Base-by-base conservation (phyloP, 2,888 invertebrate species). In the Luffia ferchaultella region DNA sequence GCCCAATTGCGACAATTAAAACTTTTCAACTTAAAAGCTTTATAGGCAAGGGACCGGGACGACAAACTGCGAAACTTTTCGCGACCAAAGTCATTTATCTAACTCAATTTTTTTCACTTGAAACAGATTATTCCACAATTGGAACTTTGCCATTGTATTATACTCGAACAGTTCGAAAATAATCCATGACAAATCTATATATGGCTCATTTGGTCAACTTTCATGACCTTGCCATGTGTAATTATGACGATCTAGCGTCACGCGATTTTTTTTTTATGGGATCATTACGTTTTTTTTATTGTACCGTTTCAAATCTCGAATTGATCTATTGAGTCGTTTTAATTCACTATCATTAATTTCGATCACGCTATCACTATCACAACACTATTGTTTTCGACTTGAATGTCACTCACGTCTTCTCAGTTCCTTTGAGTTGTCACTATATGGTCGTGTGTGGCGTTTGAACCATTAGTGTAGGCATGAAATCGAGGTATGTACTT, bases 51-150 rank as follows among this genome's bases (percentile, higher is more conserved):
- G 30, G 30, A 12, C 5, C 30, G 5, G 5, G 30, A 30, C 30
- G 30, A n/a, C 30, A 30, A 12, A 12, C 30, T 3, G 30, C 30
- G 30, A 3, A 3, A 12, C 30, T 30, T 12, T 3, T 12, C 12
- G 30, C 12, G 30, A 3, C 5, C 3, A 30, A 30, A 30, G 30
- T 12, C 30, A 30, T 30, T 7, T 12, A 30, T 30, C n/a, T n/a
- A n/a, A n/a, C n/a, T n/a, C n/a, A n/a, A n/a, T n/a, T n/a, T n/a
- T n/a, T 30, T 30, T 30, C 30, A 30, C 30, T 30, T 7, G 30
- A 48, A 50, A 51, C 46, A 50, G 52, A 51, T 50, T 16, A 15
- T 48, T 48, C 15, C 48, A 16, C 42, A 57, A 56, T 30, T 30
- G 30, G 30, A 30, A 30, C 30, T 7, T 30, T 30, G 30, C 30